Evolutionary conservation across 2,888 invertebrate genomes (phyloP).

Genomic region (Rosalia funebris): DNA sequence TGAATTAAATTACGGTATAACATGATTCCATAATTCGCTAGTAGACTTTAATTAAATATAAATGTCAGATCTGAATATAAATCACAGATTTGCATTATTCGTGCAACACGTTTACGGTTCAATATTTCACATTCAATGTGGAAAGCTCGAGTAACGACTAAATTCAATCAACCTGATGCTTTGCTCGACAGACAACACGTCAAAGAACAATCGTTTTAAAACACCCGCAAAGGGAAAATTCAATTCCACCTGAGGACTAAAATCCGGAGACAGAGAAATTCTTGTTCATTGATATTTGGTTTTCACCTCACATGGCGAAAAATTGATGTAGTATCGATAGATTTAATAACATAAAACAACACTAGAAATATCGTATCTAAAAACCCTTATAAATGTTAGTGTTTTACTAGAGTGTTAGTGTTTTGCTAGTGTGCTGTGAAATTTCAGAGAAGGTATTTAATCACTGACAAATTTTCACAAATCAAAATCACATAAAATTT

Average conservation of each 20-base stretch:
- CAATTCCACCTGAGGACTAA: not conserved
- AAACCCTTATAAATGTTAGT: too few species aligned
- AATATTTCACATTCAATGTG: not conserved
- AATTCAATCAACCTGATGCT: constrained; percentile 7
- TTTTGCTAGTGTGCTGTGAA: too few species aligned
- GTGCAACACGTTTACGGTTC: not conserved
- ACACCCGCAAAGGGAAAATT: not conserved
- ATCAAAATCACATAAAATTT: too few species aligned
- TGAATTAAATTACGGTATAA: not conserved
- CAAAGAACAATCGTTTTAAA: constrained; percentile 7
- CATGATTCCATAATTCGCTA: not conserved
- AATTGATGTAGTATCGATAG: too few species aligned
- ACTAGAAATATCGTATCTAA: too few species aligned
- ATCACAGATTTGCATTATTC: not conserved
- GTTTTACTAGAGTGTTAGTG: too few species aligned
- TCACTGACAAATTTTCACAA: too few species aligned
- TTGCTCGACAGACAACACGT: not conserved
- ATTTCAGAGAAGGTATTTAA: too few species aligned
- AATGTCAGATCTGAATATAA: not conserved
- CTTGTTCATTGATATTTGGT: not conserved
- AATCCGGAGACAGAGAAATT: not conserved
- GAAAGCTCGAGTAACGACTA: not conserved
- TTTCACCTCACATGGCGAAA: too few species aligned
- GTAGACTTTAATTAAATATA: constrained; percentile 7
- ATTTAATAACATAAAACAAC: too few species aligned